Base-by-base conservation (phyloP, 2,113 vertebrate genomes). In the Lamprotornis superbus region DNA sequence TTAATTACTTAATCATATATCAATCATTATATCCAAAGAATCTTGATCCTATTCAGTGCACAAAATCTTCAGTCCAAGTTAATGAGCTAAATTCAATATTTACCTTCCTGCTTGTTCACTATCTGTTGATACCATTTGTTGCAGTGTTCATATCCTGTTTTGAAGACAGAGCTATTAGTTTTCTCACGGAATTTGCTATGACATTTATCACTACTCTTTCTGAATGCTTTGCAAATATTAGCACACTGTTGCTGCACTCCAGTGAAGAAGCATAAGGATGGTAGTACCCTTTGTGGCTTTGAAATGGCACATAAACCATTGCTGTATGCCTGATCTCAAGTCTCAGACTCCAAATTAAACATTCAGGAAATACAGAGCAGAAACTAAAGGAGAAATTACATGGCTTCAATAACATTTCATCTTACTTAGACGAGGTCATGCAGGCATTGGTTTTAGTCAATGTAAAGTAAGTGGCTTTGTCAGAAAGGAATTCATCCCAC, bases 1-100 rank as follows among this genome's bases (percentile, higher is more conserved):
- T 92, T 90, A 88, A 90, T 95, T 92, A 89, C 30, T 7, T 93
- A 61, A 83, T 92, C 76, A 35, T 74, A 14, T 88, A 83, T 83
- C 78, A 90, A 5, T 80, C 39, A 55, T 65, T 73, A 40, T 70
- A 94, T 83, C 35, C 67, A 93, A 23, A 85, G 31, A 88, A 77
- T 88, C n/a, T 65, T 74, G 37, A 73, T 80, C 55, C 16, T 83
- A 14, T 83, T 90, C 71, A 77, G 33, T 49, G 17, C 22, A 63
- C 47, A 84, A 79, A 89, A 71, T 75, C 63, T 46, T 70, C 42
- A 35, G 47, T 37, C 52, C 33, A 68, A 63, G 25, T 82, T 89
- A 78, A 71, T 85, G 78, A 82, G 46, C 40, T 86, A 81, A 83
- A 57, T 19, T 80, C 57, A 53, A 20, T 73, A 88, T 82, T 91